These are phyloP conservation scores for Odontamblyopus lacepedii DNA, from an alignment of 2,797 vertebrate genomes.

Conservation along the genomic window DNA sequence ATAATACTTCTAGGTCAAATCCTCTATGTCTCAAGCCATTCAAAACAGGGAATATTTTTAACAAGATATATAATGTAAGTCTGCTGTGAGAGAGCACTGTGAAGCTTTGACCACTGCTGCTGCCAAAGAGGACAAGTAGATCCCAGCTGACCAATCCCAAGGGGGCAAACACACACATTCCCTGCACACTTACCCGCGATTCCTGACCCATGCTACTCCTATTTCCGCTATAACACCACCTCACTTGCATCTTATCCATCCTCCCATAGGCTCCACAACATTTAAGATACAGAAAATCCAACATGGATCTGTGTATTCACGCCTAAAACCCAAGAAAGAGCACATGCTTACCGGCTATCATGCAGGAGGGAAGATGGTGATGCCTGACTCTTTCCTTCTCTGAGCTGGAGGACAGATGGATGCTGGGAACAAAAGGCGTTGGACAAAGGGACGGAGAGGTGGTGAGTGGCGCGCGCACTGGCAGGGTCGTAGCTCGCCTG, in stretches of 20 bases:
- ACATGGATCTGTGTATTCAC: slow-evolving; percentile 34
- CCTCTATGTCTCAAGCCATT: not conserved
- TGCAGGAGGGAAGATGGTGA: slow-evolving; percentile 64
- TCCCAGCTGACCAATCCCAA: slow-evolving; percentile 55
- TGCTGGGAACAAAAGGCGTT: slow-evolving; percentile 62
- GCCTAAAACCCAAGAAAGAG: slow-evolving; percentile 11
- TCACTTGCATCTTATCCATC: slow-evolving; percentile 49
- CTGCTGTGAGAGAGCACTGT: slow-evolving; percentile 12
- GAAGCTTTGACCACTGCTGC: slow-evolving; percentile 54
- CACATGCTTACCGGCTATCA: slow-evolving; percentile 74
- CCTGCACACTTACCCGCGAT: slow-evolving; percentile 8
- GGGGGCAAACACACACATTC: slow-evolving; percentile 16
- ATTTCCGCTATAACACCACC: slow-evolving; percentile 9
- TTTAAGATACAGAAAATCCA: slow-evolving; percentile 26
- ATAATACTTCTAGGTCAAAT: slow-evolving; percentile 51
- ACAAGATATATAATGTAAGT: not conserved
- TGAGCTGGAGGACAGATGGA: slow-evolving; percentile 50
- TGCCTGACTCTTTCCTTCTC: slow-evolving; percentile 61
- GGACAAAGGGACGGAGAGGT: slow-evolving; percentile 29
- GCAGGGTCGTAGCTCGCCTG: slow-evolving; percentile 22
- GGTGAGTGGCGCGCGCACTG: slow-evolving; percentile 28
- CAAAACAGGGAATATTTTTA: slow-evolving; percentile 17
- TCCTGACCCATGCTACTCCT: slow-evolving; percentile 25
- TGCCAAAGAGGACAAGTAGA: slow-evolving; percentile 66
- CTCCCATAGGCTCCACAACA: slow-evolving; percentile 28